Evolutionary conservation across 1,140 invertebrate species (phyloP).

Genomic region (Drosophila seguyi): DNA sequence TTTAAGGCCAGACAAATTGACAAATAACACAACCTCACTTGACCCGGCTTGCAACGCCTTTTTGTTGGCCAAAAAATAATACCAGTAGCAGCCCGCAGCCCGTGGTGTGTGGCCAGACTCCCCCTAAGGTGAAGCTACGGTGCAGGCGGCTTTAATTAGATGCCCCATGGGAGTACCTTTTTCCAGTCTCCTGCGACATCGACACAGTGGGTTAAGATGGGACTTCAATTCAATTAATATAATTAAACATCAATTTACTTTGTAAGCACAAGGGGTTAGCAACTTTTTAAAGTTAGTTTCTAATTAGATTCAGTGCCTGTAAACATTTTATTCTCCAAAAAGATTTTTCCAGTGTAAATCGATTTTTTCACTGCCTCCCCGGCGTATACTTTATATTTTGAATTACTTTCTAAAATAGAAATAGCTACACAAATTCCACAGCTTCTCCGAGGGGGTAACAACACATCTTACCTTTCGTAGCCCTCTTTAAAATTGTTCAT

Average conservation of each 20-base stretch:
- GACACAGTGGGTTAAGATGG: conserved; percentile 31
- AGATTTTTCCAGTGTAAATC: neutral
- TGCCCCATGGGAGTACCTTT: conserved; percentile 58
- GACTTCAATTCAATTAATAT: neutral
- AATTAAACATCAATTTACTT: neutral
- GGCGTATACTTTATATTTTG: conserved; percentile 43
- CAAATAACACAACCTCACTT: conserved; percentile 83
- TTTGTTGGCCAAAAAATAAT: conserved; percentile 48
- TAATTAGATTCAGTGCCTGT: neutral
- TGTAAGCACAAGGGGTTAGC: neutral
- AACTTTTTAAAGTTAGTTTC: neutral
- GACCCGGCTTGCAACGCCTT: conserved; percentile 72
- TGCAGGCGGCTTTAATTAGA: conserved; percentile 69
- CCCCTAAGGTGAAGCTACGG: conserved; percentile 30
- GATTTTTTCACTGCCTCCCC: neutral
- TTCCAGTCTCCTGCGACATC: conserved; percentile 17
- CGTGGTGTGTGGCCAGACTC: conserved; percentile 48
- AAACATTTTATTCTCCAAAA: neutral
- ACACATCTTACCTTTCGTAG: conserved; percentile 22
- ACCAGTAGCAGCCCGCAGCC: conserved; percentile 40
- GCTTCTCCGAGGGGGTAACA: conserved; percentile 13
- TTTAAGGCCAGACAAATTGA: conserved; percentile 80
- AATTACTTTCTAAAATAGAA: conserved; percentile 37
- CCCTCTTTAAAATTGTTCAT: conserved; percentile 42
- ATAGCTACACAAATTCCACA: conserved; percentile 35